Evolutionary conservation across 2,888 invertebrate genomes (phyloP).

Genomic region (Cosmia trapezina): DNA sequence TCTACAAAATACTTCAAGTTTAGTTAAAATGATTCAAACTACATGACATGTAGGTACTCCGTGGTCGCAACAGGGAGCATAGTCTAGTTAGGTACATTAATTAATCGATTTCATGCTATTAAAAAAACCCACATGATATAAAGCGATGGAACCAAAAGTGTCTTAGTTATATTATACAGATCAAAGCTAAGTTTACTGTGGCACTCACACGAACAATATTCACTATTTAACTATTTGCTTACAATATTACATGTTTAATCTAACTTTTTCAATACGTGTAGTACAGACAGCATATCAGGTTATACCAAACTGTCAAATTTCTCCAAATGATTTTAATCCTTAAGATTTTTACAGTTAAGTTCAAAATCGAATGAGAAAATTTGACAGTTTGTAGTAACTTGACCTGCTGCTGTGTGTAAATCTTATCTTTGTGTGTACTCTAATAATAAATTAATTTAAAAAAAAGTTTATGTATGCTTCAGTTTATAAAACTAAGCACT

Average conservation of each 20-base stretch:
- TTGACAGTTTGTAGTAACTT: too few species aligned
- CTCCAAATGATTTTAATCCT: too few species aligned
- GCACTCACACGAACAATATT: conserved; percentile 66
- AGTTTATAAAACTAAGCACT: too few species aligned
- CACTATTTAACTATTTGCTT: conserved; percentile 49
- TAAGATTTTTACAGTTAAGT: too few species aligned
- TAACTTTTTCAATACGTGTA: not conserved
- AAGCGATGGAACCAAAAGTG: conserved; percentile 81
- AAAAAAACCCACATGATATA: conserved; percentile 90
- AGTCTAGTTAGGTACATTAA: conserved; percentile 70
- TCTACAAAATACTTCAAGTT: conserved; percentile 43
- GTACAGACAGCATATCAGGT: too few species aligned
- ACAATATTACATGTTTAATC: not conserved
- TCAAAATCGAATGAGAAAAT: too few species aligned
- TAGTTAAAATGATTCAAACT: conserved; percentile 35
- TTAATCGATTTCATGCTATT: conserved; percentile 84
- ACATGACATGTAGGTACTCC: conserved; percentile 56
- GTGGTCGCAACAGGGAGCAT: conserved; percentile 71
- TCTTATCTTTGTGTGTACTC: too few species aligned
- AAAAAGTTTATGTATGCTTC: too few species aligned
- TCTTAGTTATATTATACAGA: conserved; percentile 67
- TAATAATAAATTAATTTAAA: too few species aligned
- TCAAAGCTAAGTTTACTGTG: conserved; percentile 71
- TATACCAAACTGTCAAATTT: too few species aligned
- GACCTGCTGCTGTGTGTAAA: too few species aligned